Evolutionary conservation across 1,140 invertebrate species (phyloP).

Genomic region (Sitobion miscanthi): DNA sequence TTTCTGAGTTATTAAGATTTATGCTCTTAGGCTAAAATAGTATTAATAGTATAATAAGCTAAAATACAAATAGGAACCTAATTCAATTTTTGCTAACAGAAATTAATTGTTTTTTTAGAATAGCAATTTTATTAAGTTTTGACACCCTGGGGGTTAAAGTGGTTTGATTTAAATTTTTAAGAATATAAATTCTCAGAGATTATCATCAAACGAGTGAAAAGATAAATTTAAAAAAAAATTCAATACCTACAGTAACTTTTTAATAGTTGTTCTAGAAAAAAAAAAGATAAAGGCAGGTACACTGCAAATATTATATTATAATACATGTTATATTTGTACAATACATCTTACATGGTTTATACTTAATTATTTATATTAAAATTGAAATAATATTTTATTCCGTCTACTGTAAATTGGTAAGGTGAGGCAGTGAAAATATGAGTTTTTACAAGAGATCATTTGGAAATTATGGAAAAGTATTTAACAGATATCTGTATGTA

Average conservation of each 20-base stretch:
- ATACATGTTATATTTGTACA: no score
- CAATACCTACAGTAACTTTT: neutral
- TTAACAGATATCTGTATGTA: neutral
- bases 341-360: neutral
- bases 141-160: no score
- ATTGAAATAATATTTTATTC: neutral
- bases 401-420: neutral
- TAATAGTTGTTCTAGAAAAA: neutral
- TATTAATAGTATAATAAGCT: no score
- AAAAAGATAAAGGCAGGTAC: neutral
- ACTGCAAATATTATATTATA: no score
- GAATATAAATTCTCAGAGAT: no score
- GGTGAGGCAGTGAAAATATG: neutral
- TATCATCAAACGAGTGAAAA: neutral
- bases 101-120: no score
- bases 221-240: neutral
- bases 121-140: no score
- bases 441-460: neutral
- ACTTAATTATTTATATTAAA: neutral
- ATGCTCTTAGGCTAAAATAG: no score
- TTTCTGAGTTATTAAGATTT: no score
- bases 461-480: neutral
- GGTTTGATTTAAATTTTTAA: no score
- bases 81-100: no score
- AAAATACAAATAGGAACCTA: no score